Evolutionary conservation across 2,888 invertebrate species (phyloP).

Genomic region (Lasioglossum lativentre): DNA sequence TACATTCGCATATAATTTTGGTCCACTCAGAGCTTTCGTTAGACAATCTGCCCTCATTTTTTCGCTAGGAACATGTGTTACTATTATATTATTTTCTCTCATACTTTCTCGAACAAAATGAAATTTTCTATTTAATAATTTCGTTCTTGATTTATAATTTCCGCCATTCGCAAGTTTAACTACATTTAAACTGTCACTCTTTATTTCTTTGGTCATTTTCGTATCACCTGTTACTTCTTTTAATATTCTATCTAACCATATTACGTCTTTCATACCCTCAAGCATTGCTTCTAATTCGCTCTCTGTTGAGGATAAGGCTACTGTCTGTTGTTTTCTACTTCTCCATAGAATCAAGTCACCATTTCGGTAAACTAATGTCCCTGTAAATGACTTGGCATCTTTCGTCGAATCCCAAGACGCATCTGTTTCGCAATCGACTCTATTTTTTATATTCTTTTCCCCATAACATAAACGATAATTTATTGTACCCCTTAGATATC

Average conservation of each 20-base stretch:
- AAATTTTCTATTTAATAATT: too few species aligned
- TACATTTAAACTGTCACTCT: slow-evolving; percentile 8
- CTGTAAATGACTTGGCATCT: slow-evolving; percentile 37
- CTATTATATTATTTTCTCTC: too few species aligned
- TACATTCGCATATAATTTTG: too few species aligned
- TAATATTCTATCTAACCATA: slow-evolving; percentile 21
- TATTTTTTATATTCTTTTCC: too few species aligned
- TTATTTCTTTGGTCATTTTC: not conserved
- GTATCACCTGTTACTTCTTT: slow-evolving; percentile 4
- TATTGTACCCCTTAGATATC: too few species aligned
- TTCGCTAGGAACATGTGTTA: too few species aligned
- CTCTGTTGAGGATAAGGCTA: slow-evolving; percentile 25
- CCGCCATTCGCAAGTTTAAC: slow-evolving; percentile 9
- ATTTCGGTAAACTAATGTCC: slow-evolving; percentile 30
- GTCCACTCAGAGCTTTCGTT: too few species aligned
- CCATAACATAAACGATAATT: too few species aligned
- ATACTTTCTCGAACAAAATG: too few species aligned
- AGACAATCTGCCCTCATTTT: too few species aligned
- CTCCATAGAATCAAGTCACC: slow-evolving; percentile 26
- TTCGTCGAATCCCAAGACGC: not conserved
- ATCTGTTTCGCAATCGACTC: too few species aligned
- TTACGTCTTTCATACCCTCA: slow-evolving; percentile 25
- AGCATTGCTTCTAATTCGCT: slow-evolving; percentile 27
- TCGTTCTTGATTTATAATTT: too few species aligned
- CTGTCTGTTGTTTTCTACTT: slow-evolving; percentile 26